Base-by-base conservation (phyloP, 2,113 vertebrate species). In the Anoplopoma fimbria region DNA sequence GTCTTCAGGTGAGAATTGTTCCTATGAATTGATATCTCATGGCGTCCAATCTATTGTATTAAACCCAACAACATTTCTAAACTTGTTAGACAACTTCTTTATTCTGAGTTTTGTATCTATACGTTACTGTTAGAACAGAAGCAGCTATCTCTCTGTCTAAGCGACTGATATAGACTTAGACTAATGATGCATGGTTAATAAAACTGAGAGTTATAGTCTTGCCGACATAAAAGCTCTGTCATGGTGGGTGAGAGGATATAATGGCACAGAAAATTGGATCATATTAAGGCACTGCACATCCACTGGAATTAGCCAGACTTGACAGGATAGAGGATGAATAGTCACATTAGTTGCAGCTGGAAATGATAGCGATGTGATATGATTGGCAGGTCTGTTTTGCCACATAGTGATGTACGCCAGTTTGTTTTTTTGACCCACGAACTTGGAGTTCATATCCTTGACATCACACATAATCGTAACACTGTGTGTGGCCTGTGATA, bases 1-100 rank as follows among this genome's bases (percentile, higher is more conserved):
- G 69, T 73, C 65, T 79, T 87, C 69, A 80, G 63, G 81, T 65
- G 70, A 90, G 72, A 77, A 82, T 58, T 83, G 85, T 75, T 58
- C 87, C 81, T 45, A 34, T 83, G 67, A 77, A 87, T 68, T 77
- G 81, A 72, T 79, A 67, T 75, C 40, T 63, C 47, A 62, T 87
- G 57, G 47, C 29, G 84, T 91, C 79, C 81, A 88, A 47, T 79
- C 53, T 77, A 68, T 79, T 72, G 42, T 73, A 13, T 63, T 79
- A 63, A 64, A 55, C 78, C 33, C 29, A 25, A 57, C 47, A 64
- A 25, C 23, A 21, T 47, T 19, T 33, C n/a, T 21, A 40, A 62
- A 34, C n/a, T 65, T 81, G 57, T 79, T 72, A 25, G 23, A 7
- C 31, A 53, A 62, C 73, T 53, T 29, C 27, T 77, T 61, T 87